Evolutionary conservation across 92 coral and sea anemone genomes (phyloP).

Genomic region (Phenganax marumi): DNA sequence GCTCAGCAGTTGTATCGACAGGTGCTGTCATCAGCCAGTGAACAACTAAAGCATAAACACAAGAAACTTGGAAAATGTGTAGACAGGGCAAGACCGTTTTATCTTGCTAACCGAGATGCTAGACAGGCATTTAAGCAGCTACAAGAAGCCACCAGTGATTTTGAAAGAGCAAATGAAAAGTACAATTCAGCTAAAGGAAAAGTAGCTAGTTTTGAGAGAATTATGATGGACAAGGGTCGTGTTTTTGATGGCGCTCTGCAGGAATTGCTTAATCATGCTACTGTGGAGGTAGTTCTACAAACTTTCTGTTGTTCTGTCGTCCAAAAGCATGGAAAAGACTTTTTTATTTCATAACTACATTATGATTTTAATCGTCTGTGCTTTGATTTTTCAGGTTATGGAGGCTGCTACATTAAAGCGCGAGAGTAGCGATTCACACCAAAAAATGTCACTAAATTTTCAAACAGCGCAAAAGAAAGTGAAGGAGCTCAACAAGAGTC

Average conservation of each 20-base stretch:
- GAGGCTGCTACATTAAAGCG: conserved; percentile 82
- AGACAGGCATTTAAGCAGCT: conserved; percentile 79
- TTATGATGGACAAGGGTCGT: conserved; percentile 67
- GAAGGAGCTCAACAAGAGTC: conserved; percentile 61
- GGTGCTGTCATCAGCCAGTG: conserved; percentile 81
- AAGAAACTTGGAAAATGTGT: conserved; percentile 91
- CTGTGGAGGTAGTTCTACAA: conserved; percentile 67
- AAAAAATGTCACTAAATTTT: conserved; percentile 66
- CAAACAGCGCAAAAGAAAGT: conserved; percentile 65
- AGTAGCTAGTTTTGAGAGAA: conserved; percentile 81
- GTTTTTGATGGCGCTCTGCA: conserved; percentile 90
- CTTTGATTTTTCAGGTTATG: conserved; percentile 63
- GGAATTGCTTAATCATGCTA: conserved; percentile 91
- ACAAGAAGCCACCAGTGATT: conserved; percentile 81
- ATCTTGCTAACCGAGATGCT: conserved; percentile 72
- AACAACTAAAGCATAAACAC: conserved; percentile 67
- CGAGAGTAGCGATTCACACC: conserved; percentile 79
- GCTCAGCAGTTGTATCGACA: conserved; percentile 90
- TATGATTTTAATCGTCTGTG: not conserved
- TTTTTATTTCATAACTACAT: not conserved
- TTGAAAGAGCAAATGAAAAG: conserved; percentile 89
- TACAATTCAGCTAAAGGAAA: conserved; percentile 80
- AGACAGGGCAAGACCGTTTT: conserved; percentile 89
- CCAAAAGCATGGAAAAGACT: no score
- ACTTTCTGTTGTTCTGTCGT: no score